Percentiles rank a stretch among this genome's conserved stretches.
phyloP scores from a whole-genome alignment of 53 echinoderm and acorn worm species.

The Echinarachnius parma region DNA sequence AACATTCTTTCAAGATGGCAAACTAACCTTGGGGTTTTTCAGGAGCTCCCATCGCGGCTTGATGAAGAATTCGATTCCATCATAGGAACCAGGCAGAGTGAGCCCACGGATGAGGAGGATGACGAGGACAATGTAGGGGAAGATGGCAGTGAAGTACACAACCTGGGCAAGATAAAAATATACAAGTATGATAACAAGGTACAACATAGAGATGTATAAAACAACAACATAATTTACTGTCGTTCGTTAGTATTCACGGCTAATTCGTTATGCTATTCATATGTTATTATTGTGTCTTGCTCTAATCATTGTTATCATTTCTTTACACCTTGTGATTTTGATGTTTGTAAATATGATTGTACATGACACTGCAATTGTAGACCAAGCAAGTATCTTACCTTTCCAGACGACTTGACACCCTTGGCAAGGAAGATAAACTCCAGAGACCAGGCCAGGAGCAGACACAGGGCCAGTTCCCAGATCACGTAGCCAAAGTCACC shows the following conservation, averaged over 20 bases:
- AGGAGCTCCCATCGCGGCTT: slow-evolving; percentile 69
- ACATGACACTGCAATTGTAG: no score
- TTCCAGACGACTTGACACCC: slow-evolving; percentile 98
- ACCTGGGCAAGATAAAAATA: slow-evolving; percentile 48
- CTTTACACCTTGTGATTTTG: no score
- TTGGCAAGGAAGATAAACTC: slow-evolving; percentile 86
- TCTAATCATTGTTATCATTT: no score
- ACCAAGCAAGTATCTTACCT: slow-evolving; percentile 68
- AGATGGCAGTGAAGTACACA: slow-evolving; percentile 91
- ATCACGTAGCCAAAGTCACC: slow-evolving; percentile 71
- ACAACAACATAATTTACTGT: neutral
- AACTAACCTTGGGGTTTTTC: slow-evolving; percentile 71
- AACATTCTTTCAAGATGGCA: no score
- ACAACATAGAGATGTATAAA: neutral
- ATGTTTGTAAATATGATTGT: no score
- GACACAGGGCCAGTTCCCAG: slow-evolving; percentile 87
- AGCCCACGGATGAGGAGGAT: slow-evolving; percentile 82
- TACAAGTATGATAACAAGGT: neutral
- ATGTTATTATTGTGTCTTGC: no score
- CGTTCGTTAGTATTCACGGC: no score
- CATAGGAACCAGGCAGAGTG: slow-evolving; percentile 67
- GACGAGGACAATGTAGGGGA: slow-evolving; percentile 80
- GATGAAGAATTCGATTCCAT: slow-evolving; percentile 78
- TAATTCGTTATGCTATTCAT: no score
- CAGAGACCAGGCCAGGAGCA: slow-evolving; percentile 83